Percentiles rank a stretch among this genome's conserved stretches.
Evolutionary conservation across 1,140 invertebrate genomes (phyloP).

Genomic region (Maconellicoccus hirsutus): DNA sequence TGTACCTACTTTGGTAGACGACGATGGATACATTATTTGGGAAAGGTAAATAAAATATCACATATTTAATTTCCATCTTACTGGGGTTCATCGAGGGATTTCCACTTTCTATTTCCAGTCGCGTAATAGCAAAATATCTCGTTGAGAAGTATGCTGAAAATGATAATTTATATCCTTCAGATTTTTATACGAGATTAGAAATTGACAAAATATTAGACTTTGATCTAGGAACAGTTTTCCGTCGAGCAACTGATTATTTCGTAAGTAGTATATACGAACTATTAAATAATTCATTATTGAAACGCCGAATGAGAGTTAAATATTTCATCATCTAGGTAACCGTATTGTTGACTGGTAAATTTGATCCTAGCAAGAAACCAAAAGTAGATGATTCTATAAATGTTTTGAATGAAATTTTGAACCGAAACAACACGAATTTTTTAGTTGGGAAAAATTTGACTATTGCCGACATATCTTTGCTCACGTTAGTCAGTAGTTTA

Average conservation of each 20-base stretch:
- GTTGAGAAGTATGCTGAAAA: slow-evolving; percentile 47
- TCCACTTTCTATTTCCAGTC: slow-evolving; percentile 35
- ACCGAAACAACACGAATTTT: neutral
- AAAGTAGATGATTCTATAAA: neutral
- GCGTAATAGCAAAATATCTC: slow-evolving; percentile 58
- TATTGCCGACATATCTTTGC: neutral
- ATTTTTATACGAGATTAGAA: slow-evolving; percentile 49
- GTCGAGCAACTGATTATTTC: slow-evolving; percentile 47
- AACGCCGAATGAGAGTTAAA: too few species aligned
- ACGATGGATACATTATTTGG: slow-evolving; percentile 46
- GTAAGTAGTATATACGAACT: slow-evolving; percentile 38
- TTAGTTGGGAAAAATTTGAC: neutral
- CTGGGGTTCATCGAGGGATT: neutral
- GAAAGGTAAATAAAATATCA: slow-evolving; percentile 44
- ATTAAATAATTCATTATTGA: too few species aligned
- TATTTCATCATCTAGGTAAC: neutral
- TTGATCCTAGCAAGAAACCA: neutral
- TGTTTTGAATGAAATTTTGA: slow-evolving; percentile 15
- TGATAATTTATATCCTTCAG: slow-evolving; percentile 40
- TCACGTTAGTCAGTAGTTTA: neutral
- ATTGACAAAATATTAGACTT: slow-evolving; percentile 64
- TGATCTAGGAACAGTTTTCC: slow-evolving; percentile 55
- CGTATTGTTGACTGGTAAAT: neutral
- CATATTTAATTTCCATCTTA: neutral
- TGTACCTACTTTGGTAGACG: slow-evolving; percentile 51